Conservation (phyloP, 2,888 invertebrate species). For the Lycia hirtaria region DNA sequence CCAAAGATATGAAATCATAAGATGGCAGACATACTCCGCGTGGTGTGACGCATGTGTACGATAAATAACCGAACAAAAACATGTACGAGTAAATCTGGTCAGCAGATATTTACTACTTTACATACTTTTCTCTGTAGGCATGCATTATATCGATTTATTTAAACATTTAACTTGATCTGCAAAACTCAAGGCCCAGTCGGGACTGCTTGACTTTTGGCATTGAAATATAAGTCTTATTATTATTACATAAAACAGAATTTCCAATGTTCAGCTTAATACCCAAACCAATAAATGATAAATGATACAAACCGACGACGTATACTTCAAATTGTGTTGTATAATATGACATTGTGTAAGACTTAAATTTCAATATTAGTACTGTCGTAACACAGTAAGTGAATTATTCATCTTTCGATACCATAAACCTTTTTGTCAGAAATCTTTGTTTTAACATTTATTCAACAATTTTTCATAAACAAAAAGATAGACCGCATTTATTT, state of each 20-base stretch:
- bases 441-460: no score
- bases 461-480: no score
- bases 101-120: slow-evolving; percentile 48
- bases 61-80: slow-evolving; percentile 21
- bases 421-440: no score
- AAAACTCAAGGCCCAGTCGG: not conserved
- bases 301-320: no score
- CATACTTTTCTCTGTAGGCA: slow-evolving; percentile 30
- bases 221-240: not conserved
- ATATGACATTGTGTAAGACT: not conserved
- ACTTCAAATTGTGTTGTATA: not conserved
- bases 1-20: slow-evolving; percentile 69
- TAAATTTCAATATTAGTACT: not conserved
- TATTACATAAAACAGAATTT: not conserved
- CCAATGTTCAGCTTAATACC: not conserved
- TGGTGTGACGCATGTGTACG: slow-evolving; percentile 27
- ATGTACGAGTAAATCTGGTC: slow-evolving; percentile 53
- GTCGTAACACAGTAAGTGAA: no score
- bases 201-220: not conserved
- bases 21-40: slow-evolving; percentile 65
- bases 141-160: slow-evolving; percentile 26
- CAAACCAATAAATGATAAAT: no score
- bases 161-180: slow-evolving; percentile 13
- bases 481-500: no score
- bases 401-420: no score